A percentile compares a stretch with the other conserved stretches of the same genome.
Conservation (phyloP, 2,888 invertebrate genomes). For the Tryphoninae sp. region DNA sequence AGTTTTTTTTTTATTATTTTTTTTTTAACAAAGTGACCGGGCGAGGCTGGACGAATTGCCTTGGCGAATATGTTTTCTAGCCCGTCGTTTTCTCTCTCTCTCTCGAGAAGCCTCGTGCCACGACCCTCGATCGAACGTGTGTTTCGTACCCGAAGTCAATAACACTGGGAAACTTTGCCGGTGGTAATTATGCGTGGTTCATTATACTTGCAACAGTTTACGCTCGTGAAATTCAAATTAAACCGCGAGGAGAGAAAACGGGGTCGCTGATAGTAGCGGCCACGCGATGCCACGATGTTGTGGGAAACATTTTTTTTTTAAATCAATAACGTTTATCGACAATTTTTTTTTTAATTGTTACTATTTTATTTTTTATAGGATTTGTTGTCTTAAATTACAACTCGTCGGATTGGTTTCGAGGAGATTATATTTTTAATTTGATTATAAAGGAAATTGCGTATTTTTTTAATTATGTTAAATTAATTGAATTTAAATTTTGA, state of each 20-base stretch:
- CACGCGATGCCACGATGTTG: slow-evolving; percentile 29
- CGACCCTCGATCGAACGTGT: slow-evolving; percentile 2
- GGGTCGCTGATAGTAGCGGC: slow-evolving; percentile 35
- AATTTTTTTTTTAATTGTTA: too few species aligned
- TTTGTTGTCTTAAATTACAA: too few species aligned
- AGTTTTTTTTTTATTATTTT: neutral
- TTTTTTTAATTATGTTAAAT: too few species aligned
- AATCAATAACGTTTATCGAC: too few species aligned
- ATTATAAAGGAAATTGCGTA: too few species aligned
- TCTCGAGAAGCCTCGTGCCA: neutral
- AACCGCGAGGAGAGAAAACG: slow-evolving; percentile 30
- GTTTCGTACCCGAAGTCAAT: slow-evolving; percentile 27
- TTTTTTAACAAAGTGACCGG: neutral
- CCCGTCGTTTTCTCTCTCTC: neutral
- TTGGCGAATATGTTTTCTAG: neutral
- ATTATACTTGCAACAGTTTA: slow-evolving; percentile 41
- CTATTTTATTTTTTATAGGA: too few species aligned
- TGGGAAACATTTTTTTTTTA: neutral
- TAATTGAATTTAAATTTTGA: too few species aligned
- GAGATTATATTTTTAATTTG: too few species aligned
- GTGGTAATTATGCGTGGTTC: slow-evolving; percentile 49
- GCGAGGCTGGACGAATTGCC: neutral
- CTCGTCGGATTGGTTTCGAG: too few species aligned
- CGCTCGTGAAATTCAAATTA: slow-evolving; percentile 53
- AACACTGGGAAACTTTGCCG: slow-evolving; percentile 10